These are phyloP conservation scores for Malurus melanocephalus DNA, from an alignment of 2,113 vertebrate genomes.

Conservation along the genomic window DNA sequence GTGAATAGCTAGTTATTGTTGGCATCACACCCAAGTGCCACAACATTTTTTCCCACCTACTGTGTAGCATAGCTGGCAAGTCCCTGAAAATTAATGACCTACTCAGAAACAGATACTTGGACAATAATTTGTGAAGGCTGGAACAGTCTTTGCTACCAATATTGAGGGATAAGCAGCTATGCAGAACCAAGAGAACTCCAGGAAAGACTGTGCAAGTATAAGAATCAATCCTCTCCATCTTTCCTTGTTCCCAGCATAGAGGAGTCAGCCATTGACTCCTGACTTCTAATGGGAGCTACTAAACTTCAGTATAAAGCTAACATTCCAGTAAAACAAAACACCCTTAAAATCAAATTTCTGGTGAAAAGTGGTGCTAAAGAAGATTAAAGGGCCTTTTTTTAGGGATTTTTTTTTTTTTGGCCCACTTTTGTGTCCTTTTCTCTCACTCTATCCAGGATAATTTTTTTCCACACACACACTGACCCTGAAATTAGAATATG, in stretches of 20 bases:
- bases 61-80: not conserved
- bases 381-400: not conserved
- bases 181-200: not conserved
- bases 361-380: not conserved
- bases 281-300: not conserved
- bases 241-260: not conserved
- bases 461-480: not conserved
- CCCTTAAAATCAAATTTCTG: not conserved
- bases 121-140: not conserved
- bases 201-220: not conserved
- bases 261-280: not conserved
- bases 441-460: not conserved
- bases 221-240: not conserved
- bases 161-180: not conserved
- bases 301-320: not conserved
- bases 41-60: conserved; percentile 39
- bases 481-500: not conserved
- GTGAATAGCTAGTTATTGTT: conserved; percentile 41
- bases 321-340: not conserved
- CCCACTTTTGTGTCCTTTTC: not conserved
- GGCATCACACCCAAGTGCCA: conserved; percentile 1
- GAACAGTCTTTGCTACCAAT: not conserved
- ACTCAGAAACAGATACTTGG: not conserved
- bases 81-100: conserved; percentile 1
- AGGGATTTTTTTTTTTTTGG: not conserved